phyloP scores from a whole-genome alignment of 2,888 invertebrate species.

The Eumerus sabulonum region DNA sequence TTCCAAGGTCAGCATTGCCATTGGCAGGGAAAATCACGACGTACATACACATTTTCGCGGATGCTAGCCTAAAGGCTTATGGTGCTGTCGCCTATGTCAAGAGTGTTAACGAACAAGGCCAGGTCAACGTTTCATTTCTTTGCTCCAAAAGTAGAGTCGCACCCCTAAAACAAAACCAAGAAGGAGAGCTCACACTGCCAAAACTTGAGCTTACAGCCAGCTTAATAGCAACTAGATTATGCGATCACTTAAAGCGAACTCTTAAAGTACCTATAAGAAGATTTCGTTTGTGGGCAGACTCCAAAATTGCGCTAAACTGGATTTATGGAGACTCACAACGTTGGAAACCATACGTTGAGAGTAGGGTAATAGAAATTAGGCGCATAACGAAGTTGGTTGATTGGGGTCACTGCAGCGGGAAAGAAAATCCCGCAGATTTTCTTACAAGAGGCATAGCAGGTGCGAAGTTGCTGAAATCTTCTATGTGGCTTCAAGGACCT shows the following conservation, averaged over 20 bases:
- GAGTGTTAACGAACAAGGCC: background rate
- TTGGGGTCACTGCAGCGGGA: constrained; percentile 3
- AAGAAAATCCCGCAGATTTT: background rate
- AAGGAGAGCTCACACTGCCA: constrained; percentile 8
- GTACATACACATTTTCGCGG: constrained; percentile 26
- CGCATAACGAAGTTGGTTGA: background rate
- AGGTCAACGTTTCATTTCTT: constrained; percentile 1
- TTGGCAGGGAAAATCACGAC: background rate
- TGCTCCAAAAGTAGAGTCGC: constrained; percentile 22
- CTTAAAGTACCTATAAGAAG: background rate
- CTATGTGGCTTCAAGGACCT: constrained; percentile 13
- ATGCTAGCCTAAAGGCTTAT: constrained; percentile 21
- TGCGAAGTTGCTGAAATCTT: background rate
- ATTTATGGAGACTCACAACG: background rate
- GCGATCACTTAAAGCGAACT: background rate
- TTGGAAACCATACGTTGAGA: background rate
- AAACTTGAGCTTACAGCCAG: constrained; percentile 1
- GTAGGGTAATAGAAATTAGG: constrained; percentile 1
- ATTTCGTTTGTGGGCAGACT: background rate
- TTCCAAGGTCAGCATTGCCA: background rate
- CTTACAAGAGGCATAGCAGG: background rate
- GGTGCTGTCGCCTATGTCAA: constrained; percentile 20
- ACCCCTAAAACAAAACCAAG: constrained; percentile 1
- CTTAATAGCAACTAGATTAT: background rate
- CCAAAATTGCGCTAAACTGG: constrained; percentile 2